A percentile compares a stretch with the other conserved stretches of the same genome.
Evolutionary conservation across 2,888 invertebrate genomes (phyloP).

Genomic region (Idaea biselata): DNA sequence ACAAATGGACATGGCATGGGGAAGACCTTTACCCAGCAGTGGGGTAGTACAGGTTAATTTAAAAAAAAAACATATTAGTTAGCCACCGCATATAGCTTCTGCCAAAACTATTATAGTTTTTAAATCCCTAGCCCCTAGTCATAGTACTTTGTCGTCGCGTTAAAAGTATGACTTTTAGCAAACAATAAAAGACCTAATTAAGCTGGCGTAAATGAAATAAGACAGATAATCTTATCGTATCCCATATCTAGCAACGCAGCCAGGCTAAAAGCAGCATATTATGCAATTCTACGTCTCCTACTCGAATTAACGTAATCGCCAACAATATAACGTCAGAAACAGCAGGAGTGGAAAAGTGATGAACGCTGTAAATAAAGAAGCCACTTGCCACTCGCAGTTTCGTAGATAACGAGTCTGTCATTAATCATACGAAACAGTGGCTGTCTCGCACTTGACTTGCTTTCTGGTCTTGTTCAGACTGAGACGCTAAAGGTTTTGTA

Average conservation of each 20-base stretch:
- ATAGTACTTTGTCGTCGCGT: no score
- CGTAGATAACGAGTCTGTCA: slow-evolving; percentile 57
- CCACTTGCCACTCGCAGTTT: slow-evolving; percentile 60
- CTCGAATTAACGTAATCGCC: background rate
- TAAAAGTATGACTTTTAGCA: no score
- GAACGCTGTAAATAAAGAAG: slow-evolving; percentile 58
- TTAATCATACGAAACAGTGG: slow-evolving; percentile 64
- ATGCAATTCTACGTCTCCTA: background rate
- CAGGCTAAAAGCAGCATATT: background rate
- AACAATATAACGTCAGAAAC: slow-evolving; percentile 1
- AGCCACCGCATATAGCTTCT: no score
- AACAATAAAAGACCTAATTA: no score
- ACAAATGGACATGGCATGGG: no score
- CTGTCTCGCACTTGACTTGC: slow-evolving; percentile 52
- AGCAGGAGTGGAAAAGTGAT: slow-evolving; percentile 9
- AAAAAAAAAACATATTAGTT: no score
- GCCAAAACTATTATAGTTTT: no score
- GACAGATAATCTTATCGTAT: background rate
- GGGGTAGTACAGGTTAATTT: no score
- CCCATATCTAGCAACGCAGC: background rate
- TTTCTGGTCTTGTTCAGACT: slow-evolving; percentile 40
- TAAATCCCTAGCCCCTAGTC: no score
- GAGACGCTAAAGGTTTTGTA: slow-evolving; percentile 28
- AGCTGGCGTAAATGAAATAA: no score
- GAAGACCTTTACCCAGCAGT: no score